Percentiles rank a stretch among this genome's conserved stretches.
These are phyloP conservation scores for Lamellibrachia luymesi DNA, from an alignment of 1,140 invertebrate species.

Conservation along the genomic window DNA sequence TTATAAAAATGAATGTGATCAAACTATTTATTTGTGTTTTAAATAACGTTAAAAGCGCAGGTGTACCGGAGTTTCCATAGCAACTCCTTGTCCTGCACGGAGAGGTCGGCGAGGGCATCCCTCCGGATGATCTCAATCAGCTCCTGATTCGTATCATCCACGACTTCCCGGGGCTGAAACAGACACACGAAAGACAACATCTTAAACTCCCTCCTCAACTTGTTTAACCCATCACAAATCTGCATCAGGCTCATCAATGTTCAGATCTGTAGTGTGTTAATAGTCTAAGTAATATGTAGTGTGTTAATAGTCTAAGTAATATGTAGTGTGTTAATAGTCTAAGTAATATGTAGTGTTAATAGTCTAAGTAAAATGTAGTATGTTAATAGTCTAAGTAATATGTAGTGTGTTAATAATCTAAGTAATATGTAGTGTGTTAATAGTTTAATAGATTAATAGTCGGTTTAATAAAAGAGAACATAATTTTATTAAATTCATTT, in stretches of 20 bases:
- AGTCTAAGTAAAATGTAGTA: too few relatives aligned
- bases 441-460: too few relatives aligned
- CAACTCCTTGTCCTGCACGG: constrained; percentile 84
- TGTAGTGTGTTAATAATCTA: too few relatives aligned
- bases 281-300: too few relatives aligned
- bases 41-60: background rate
- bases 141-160: constrained; percentile 27
- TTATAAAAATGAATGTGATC: background rate
- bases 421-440: too few relatives aligned
- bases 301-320: too few relatives aligned
- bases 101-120: constrained; percentile 84
- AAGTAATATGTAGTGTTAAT: too few relatives aligned
- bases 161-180: background rate
- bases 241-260: background rate
- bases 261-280: too few relatives aligned
- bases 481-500: too few relatives aligned
- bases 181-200: background rate
- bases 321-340: too few relatives aligned
- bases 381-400: too few relatives aligned
- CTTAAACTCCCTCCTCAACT: background rate
- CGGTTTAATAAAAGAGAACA: too few relatives aligned
- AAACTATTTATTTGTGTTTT: background rate
- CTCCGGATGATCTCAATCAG: constrained; percentile 62
- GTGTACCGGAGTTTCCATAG: constrained; percentile 77
- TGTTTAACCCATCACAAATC: background rate